Base-by-base conservation (phyloP, 2,888 invertebrate genomes). In the Acrobasis consociella region DNA sequence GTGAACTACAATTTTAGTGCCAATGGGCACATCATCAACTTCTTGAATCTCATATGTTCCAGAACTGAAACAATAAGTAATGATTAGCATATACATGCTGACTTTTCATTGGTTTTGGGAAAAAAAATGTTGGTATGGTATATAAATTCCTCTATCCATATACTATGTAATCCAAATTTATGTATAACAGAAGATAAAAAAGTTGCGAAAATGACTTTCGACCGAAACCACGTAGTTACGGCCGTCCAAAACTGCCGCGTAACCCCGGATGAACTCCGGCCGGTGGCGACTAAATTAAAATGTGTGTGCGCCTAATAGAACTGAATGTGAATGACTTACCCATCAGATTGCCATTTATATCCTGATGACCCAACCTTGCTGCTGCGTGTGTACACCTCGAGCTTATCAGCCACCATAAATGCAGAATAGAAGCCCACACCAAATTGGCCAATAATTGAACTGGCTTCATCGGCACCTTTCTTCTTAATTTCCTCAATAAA, bases 391-490 rank as follows among this genome's bases (percentile, higher is more conserved):
- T 93, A 99, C 0, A 99, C 99, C 78, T 98, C 98, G 37, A 99
- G 98, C 81, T 96, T 96, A 74, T 98, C 96, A 22, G 98, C 98
- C 3, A 99, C 99, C 97, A 99, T 99, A 83, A 99, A 99, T 0
- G 97, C 96, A 13, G 99, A 99, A 86, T 99, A 99, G 86, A 99
- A 99, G 0, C 99, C 99, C 16, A 99, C 99, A 70, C 99, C 99
- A 93, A 99, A 99, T 85, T 99, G 99, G 5, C 99, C 98, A 81
- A 99, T 98, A 61, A 99, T 98, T 67, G 96, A 95, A 58, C 94
- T 95, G 11, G 95, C 94, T 37, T 93, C 87, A 1, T 93, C 91
- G 5, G 93, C 86, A 51, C 94, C 93, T 73, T 95, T 94, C 59
- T 95, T 93, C 80, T 97, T 96, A 37, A 98, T 87, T 83, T 98